These are phyloP conservation scores for Octodonta nipae DNA, from an alignment of 2,888 invertebrate species.

Conservation along the genomic window DNA sequence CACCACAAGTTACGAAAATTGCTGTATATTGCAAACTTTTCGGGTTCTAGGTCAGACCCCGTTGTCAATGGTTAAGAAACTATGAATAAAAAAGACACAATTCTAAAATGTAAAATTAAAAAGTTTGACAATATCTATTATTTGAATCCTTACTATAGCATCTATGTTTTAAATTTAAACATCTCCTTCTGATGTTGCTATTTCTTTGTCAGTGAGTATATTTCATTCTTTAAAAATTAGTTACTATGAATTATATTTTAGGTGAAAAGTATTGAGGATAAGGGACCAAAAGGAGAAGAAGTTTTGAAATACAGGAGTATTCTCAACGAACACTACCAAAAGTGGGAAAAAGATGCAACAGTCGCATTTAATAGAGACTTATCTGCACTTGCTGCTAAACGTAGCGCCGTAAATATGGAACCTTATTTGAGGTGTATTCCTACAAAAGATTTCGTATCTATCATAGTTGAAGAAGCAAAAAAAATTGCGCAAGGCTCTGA, in stretches of 20 bases:
- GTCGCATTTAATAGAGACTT: constrained; percentile 59
- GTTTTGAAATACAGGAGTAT: constrained; percentile 36
- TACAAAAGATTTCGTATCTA: constrained; percentile 40
- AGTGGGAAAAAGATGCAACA: constrained; percentile 51
- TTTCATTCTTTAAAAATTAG: constrained; percentile 2
- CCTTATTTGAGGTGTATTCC: constrained; percentile 31
- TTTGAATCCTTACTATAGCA: no score
- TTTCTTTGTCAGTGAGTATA: background rate
- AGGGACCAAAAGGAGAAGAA: constrained; percentile 21
- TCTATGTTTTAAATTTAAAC: no score
- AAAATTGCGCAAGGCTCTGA: constrained; percentile 64
- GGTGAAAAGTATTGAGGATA: constrained; percentile 30
- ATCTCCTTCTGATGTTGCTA: constrained; percentile 4
- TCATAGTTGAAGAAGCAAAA: constrained; percentile 55
- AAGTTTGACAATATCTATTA: no score
- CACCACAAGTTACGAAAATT: no score
- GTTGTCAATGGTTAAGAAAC: no score
- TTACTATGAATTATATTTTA: no score
- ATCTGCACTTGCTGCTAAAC: constrained; percentile 46
- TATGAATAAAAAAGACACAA: no score
- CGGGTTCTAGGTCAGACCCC: no score
- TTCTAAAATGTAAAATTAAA: no score
- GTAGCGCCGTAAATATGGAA: constrained; percentile 25
- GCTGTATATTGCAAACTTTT: no score
- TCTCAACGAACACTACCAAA: constrained; percentile 45